Percentiles rank a stretch among this genome's conserved stretches.
Conservation (phyloP, 2,797 vertebrate species). For the Sciurus carolinensis region DNA sequence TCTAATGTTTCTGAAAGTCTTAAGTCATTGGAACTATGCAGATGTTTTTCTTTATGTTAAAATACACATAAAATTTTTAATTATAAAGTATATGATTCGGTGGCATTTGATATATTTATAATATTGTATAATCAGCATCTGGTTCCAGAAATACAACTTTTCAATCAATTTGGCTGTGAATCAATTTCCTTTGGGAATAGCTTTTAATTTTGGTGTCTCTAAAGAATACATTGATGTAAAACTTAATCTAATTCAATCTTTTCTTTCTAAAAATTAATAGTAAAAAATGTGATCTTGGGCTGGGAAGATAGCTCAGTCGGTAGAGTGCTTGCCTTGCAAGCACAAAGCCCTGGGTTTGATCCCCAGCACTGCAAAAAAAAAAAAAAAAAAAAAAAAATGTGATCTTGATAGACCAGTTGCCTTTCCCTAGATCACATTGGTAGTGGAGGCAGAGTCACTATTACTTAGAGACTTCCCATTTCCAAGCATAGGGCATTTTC, state of each 20-base stretch:
- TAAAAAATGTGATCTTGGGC: background rate
- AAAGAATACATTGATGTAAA: background rate
- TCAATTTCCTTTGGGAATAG: constrained; percentile 31
- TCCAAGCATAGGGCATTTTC: background rate
- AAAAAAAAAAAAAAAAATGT: background rate
- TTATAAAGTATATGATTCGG: background rate
- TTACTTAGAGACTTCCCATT: background rate
- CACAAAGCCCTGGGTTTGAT: too few species aligned
- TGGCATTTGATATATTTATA: background rate
- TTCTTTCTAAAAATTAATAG: constrained; percentile 41
- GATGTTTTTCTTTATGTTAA: constrained; percentile 33
- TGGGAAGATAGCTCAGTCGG: too few species aligned
- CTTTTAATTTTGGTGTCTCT: constrained; percentile 42
- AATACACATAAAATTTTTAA: background rate
- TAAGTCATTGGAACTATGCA: constrained; percentile 17
- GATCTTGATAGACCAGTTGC: background rate
- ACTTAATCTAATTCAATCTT: background rate
- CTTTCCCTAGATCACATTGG: background rate
- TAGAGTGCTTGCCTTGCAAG: too few species aligned
- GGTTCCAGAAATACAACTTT: background rate
- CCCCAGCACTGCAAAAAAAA: too few species aligned
- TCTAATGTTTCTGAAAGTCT: background rate
- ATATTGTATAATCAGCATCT: background rate
- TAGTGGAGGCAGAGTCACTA: background rate
- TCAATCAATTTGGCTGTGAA: constrained; percentile 32